These are phyloP conservation scores for Chalcis sispes DNA, from an alignment of 2,888 invertebrate genomes.

Conservation along the genomic window DNA sequence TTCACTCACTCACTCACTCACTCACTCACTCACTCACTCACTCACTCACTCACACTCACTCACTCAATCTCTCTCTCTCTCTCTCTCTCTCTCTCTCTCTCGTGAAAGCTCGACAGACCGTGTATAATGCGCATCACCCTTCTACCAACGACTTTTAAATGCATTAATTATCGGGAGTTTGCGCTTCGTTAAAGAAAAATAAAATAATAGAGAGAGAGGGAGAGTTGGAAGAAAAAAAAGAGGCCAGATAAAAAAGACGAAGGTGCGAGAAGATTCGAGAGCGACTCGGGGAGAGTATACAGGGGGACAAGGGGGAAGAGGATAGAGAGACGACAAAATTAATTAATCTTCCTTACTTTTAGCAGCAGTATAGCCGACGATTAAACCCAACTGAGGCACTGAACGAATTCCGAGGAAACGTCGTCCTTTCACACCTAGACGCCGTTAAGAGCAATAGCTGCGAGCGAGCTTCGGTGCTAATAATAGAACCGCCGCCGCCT, in stretches of 20 bases:
- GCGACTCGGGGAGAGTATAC: too few species aligned
- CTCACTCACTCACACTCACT: too few species aligned
- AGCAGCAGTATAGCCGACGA: background rate
- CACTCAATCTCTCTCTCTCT: too few species aligned
- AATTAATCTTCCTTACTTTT: slow-evolving; percentile 38
- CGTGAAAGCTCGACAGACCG: background rate
- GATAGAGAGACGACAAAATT: slow-evolving; percentile 14
- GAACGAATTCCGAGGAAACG: background rate
- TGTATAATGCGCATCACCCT: background rate
- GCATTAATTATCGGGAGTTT: slow-evolving; percentile 31
- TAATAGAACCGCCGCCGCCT: too few species aligned
- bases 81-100: too few species aligned
- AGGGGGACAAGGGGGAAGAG: too few species aligned
- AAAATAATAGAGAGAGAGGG: background rate
- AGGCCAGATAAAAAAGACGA: too few species aligned
- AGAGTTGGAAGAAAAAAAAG: background rate
- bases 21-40: too few species aligned
- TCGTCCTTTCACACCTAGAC: slow-evolving; percentile 13
- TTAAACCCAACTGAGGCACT: slow-evolving; percentile 3
- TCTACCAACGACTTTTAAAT: slow-evolving; percentile 11
- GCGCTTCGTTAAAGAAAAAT: background rate
- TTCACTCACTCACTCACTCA: too few species aligned
- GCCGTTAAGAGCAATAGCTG: background rate
- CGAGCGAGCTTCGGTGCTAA: slow-evolving; percentile 4
- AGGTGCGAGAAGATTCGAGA: too few species aligned